phyloP scores from a whole-genome alignment of 2,113 vertebrate genomes.

The Asarcornis scutulata region DNA sequence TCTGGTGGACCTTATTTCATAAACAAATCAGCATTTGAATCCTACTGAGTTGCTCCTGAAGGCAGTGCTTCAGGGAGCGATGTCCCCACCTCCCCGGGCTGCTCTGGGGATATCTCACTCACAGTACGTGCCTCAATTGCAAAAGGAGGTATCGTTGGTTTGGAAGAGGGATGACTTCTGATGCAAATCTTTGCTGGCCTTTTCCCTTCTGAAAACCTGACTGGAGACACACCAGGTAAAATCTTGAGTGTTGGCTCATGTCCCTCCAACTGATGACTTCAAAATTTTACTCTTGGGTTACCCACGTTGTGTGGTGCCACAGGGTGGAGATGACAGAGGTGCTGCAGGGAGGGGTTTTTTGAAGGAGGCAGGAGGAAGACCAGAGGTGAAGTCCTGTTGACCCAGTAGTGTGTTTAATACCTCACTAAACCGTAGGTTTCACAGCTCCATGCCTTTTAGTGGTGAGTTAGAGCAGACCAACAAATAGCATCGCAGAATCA shows the following conservation, averaged over 20 bases:
- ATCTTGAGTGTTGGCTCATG: rapidly evolving
- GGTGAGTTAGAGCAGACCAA: not conserved
- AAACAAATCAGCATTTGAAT: conserved; percentile 35
- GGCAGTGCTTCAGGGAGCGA: not conserved
- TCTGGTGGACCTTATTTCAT: conserved; percentile 59
- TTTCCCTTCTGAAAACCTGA: not conserved
- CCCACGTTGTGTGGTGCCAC: rapidly evolving
- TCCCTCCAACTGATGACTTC: rapidly evolving
- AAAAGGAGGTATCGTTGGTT: not conserved
- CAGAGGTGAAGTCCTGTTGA: not conserved
- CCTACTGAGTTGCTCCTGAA: not conserved
- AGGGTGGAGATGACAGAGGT: not conserved
- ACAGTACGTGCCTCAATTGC: not conserved
- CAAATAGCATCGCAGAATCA: not conserved
- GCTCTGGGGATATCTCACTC: not conserved
- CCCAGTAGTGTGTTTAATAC: not conserved
- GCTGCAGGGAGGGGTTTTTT: not conserved
- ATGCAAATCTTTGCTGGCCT: not conserved
- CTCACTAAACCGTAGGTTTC: not conserved
- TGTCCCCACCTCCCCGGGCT: not conserved
- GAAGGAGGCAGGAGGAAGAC: not conserved
- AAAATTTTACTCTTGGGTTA: not conserved
- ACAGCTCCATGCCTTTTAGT: not conserved
- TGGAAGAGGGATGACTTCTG: not conserved
- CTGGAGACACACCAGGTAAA: not conserved